Base-by-base conservation (phyloP, 2,797 vertebrate genomes). In the Onychomys arenicola region DNA sequence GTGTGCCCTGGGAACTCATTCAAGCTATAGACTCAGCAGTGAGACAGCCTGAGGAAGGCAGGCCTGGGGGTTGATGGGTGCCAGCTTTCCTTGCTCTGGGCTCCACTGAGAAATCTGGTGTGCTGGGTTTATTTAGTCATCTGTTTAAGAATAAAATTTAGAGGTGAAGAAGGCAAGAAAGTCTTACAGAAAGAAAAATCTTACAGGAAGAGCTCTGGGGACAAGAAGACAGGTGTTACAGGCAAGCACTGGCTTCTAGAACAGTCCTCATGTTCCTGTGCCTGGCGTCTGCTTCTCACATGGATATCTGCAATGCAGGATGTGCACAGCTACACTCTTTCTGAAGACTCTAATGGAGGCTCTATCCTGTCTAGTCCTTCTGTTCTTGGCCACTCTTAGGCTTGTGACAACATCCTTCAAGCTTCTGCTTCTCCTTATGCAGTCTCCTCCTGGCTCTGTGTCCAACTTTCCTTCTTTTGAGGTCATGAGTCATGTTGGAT, bases 61-160 rank as follows among this genome's bases (percentile, higher is more conserved):
- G 16, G 37, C 4, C 4, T 23, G 16, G 5, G 43, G 49, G 2
- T 0, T 32, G 16, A 16, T 13, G 37, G 40, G 4, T n/a, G 5
- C 40, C 43, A 8, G 13, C 1, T 0, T 65, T 46, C 55, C 57
- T 52, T 59, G 23, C 40, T 4, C n/a, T 61, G 63, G 7, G 19
- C 46, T 27, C 6, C 10, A 17, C 32, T 43, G n/a, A 10, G 1
- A 55, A 43, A 16, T 21, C 71, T 19, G 21, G 21, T 12, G 12
- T 65, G 40, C 7, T 19, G 1, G 3, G 9, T 34, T 34, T 13
- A 12, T 9, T 6, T 4, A 43, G 37, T 65, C 52, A 49, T 29
- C 11, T 86, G 71, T 80, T 29, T n/a, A 80, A 37, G 16, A 40
- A 55, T 73, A 23, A 61, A 34, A 34, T 37, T 21, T n/a, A 83